Evolutionary conservation across 2,888 invertebrate species (phyloP).

Genomic region (Thecocarcelia acutangulata): DNA sequence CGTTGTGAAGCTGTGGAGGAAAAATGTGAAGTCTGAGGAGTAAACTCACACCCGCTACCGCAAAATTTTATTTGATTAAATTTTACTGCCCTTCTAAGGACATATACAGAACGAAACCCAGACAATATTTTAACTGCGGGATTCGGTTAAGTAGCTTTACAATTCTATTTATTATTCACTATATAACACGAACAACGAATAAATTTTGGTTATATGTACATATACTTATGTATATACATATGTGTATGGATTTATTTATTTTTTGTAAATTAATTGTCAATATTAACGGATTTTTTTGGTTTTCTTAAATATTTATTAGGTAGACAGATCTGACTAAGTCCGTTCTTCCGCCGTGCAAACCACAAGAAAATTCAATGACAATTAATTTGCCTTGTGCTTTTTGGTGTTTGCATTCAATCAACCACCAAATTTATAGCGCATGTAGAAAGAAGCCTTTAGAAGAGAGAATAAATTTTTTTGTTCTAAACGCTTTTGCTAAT

Average conservation of each 20-base stretch:
- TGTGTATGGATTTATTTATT: no score
- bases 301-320: slow-evolving; percentile 18
- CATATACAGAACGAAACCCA: slow-evolving; percentile 26
- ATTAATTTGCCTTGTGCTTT: slow-evolving; percentile 35
- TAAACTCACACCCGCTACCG: slow-evolving; percentile 11
- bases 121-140: slow-evolving; percentile 37
- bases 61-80: slow-evolving; percentile 17
- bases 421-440: slow-evolving; percentile 55
- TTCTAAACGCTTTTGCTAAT: slow-evolving; percentile 16
- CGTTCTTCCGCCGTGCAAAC: slow-evolving; percentile 42
- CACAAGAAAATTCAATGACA: slow-evolving; percentile 45
- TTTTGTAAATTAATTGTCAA: slow-evolving; percentile 13
- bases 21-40: not conserved
- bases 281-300: slow-evolving; percentile 33
- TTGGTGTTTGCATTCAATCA: slow-evolving; percentile 45
- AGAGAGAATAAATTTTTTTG: slow-evolving; percentile 14
- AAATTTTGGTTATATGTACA: not conserved
- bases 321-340: slow-evolving; percentile 14
- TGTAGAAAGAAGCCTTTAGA: slow-evolving; percentile 55
- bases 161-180: slow-evolving; percentile 7
- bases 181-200: not conserved
- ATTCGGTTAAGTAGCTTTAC: slow-evolving; percentile 4
- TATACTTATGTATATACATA: not conserved
- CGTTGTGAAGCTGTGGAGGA: slow-evolving; percentile 15
- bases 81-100: slow-evolving; percentile 51